A percentile compares a stretch with the other conserved stretches of the same genome.
phyloP scores from a whole-genome alignment of 2,113 vertebrate genomes.

The Gadus chalcogrammus region DNA sequence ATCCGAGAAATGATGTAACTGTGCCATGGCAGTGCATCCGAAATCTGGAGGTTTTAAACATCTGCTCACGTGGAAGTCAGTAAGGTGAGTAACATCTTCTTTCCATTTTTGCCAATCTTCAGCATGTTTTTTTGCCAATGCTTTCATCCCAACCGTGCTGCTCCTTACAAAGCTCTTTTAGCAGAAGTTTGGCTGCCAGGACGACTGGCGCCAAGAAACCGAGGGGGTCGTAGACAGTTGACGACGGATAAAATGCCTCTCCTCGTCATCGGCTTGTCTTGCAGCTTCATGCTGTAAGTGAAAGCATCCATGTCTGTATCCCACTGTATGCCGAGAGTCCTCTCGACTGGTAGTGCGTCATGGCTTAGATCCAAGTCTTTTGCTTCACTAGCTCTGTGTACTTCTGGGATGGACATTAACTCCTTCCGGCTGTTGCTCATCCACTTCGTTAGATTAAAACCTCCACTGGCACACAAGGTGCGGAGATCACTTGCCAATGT shows the following conservation, averaged over 20 bases:
- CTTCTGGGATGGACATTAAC: not conserved
- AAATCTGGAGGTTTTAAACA: not conserved
- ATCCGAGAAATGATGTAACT: conserved; percentile 14
- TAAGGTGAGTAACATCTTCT: not conserved
- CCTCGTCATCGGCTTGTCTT: not conserved
- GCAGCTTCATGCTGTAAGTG: not conserved
- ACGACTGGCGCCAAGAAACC: not conserved
- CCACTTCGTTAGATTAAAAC: not conserved
- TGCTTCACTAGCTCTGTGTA: not conserved
- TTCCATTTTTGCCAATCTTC: not conserved
- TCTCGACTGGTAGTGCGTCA: not conserved
- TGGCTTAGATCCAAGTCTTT: not conserved
- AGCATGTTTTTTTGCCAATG: not conserved
- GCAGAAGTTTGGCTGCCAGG: not conserved
- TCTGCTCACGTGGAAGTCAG: not conserved
- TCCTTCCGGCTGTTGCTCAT: not conserved
- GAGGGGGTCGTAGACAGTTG: not conserved
- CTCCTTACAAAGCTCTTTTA: not conserved
- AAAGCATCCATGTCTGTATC: not conserved
- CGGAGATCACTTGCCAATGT: not conserved
- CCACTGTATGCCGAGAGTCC: not conserved
- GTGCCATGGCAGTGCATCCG: not conserved
- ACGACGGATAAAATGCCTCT: not conserved
- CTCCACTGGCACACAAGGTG: too few species aligned
- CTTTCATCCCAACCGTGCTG: conserved; percentile 10